phyloP scores from a whole-genome alignment of 2,888 invertebrate genomes.

The Agapetus fuscipes region DNA sequence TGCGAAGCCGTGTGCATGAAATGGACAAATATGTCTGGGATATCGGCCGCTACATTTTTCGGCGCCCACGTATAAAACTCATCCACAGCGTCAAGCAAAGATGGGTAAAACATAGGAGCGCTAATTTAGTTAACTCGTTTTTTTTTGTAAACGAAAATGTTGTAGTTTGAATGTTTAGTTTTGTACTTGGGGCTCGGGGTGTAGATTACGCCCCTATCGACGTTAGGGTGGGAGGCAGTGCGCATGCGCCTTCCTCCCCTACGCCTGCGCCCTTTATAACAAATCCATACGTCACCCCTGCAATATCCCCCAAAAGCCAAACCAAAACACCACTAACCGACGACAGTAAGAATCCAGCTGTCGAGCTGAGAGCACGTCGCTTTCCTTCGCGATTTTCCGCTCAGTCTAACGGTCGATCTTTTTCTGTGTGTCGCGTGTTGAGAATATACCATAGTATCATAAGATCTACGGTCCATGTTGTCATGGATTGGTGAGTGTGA shows the following conservation, averaged over 20 bases:
- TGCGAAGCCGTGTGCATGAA: not conserved
- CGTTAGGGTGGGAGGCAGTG: constrained; percentile 6
- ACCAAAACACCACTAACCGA: not conserved
- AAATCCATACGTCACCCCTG: not conserved
- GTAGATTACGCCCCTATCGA: constrained; percentile 13
- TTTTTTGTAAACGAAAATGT: not conserved
- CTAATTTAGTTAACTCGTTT: not conserved
- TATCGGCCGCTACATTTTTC: not conserved
- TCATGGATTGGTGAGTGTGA: too few species aligned
- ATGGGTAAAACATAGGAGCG: not conserved
- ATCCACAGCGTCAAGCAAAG: too few species aligned
- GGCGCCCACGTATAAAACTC: too few species aligned
- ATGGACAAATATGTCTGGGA: not conserved
- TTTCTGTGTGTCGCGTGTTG: too few species aligned
- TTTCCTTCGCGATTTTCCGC: too few species aligned
- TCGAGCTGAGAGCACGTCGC: too few species aligned
- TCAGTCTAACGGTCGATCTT: too few species aligned
- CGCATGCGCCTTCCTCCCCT: constrained; percentile 11
- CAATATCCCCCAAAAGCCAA: too few species aligned
- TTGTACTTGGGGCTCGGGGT: too few species aligned
- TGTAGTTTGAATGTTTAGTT: not conserved
- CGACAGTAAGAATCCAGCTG: too few species aligned
- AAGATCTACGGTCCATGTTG: too few species aligned
- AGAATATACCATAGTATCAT: too few species aligned
- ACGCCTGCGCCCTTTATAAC: not conserved